Evolutionary conservation across 2,113 vertebrate genomes (phyloP).

Genomic region (Chauna torquata): DNA sequence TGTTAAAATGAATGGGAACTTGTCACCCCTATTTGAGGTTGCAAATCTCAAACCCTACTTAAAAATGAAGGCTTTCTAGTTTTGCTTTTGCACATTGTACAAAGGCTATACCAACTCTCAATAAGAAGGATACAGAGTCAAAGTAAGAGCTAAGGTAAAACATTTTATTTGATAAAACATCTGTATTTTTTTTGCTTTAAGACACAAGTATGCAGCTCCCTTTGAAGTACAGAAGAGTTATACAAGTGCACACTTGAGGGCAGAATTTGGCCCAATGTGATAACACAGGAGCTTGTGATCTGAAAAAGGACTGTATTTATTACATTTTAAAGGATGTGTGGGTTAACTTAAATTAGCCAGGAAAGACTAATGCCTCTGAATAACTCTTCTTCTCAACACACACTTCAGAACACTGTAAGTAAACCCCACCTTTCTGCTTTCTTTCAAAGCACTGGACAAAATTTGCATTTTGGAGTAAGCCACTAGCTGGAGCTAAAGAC

Average conservation of each 20-base stretch:
- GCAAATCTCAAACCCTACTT: neutral
- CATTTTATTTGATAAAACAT: slow-evolving; percentile 32
- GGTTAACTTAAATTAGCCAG: slow-evolving; percentile 35
- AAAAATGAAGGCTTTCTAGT: neutral
- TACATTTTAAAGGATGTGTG: slow-evolving; percentile 18
- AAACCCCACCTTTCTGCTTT: neutral
- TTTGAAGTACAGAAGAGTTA: slow-evolving; percentile 58
- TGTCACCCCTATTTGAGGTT: neutral
- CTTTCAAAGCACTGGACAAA: slow-evolving; percentile 17
- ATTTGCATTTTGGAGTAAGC: slow-evolving; percentile 67
- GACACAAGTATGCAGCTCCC: neutral
- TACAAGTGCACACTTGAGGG: slow-evolving; percentile 44
- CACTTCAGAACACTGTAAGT: neutral
- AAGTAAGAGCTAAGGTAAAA: neutral
- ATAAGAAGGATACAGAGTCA: neutral
- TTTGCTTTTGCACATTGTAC: neutral
- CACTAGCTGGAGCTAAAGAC: slow-evolving; percentile 77
- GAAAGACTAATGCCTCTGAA: neutral
- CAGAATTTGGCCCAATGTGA: slow-evolving; percentile 67
- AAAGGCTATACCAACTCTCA: neutral
- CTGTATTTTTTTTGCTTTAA: slow-evolving; percentile 38
- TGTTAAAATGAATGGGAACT: neutral
- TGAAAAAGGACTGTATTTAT: neutral
- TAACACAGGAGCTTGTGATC: slow-evolving; percentile 33
- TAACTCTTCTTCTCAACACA: neutral